Evolutionary conservation across 2,113 vertebrate genomes (phyloP), one percentile per base, ranked within the genome.

Genomic region (Micromys minutus): DNA sequence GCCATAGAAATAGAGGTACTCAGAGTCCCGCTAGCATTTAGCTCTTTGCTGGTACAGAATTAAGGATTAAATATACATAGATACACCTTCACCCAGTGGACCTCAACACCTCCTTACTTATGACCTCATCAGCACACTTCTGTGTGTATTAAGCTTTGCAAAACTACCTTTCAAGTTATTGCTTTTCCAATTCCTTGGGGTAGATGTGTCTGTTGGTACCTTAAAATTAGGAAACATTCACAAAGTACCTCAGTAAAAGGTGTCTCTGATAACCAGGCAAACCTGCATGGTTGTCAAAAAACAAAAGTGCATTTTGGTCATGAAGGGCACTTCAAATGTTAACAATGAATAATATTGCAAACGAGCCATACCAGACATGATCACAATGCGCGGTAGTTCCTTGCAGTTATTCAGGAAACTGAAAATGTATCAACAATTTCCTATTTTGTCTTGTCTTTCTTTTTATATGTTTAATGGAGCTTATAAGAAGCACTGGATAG

Each of bases 401-500:
- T 94, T 50, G 80, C 93, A 96, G 84, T 11, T 11, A 9, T 13
- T 93, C 39, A 72, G 24, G 92, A 84, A 88, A 0, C 52, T 90
- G 47, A 42, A 96, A 72, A 50, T 47, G 34, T 55, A 45, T 42
- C 83, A 95, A 87, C 29, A 81, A 11, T 21, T 45, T 88, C 29
- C 39, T 19, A 75, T 85, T 11, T 39, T 74, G 47, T 77, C 83
- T 93, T 55, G 31, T 92, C 45, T 96, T 13, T 79, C 42, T 77
- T 50, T 96, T 90, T 93, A n/a, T 92, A 59, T 72, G 5, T 81
- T 97, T 94, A 90, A 86, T 61, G 65, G 85, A 87, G 31, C 59
- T 52, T 86, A 93, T 88, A 47, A 77, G 59, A 94, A 87, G 86
- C 81, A 65, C 21, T 93, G 59, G 31, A 42, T 87, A 95, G 75